These are phyloP conservation scores for Amphiura filiformis DNA, from an alignment of 35 echinoderm and acorn worm species.

Conservation along the genomic window DNA sequence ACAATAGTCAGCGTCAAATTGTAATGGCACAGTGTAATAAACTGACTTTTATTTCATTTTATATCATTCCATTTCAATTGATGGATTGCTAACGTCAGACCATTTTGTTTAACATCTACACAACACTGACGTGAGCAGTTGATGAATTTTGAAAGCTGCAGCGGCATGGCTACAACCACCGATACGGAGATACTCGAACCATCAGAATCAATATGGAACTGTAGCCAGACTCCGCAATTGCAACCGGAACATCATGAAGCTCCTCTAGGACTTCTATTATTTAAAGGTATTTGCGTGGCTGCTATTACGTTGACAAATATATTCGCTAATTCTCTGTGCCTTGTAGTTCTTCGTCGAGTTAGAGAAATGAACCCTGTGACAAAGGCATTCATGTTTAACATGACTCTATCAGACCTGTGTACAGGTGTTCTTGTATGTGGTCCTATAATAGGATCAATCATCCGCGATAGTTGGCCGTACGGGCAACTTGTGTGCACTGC, in stretches of 20 bases:
- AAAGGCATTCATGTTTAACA: not conserved
- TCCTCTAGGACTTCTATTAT: not conserved
- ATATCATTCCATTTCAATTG: no score
- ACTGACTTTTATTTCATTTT: no score
- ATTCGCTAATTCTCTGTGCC: slow-evolving; percentile 6
- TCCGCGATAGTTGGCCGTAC: not conserved
- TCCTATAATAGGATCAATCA: not conserved
- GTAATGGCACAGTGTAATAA: no score
- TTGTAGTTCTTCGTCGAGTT: slow-evolving; percentile 12
- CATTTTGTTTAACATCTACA: no score
- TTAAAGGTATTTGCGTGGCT: not conserved
- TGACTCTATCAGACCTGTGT: not conserved
- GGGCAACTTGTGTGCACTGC: not conserved
- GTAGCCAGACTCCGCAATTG: no score
- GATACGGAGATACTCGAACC: no score
- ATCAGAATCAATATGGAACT: no score
- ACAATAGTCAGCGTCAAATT: no score
- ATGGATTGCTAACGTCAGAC: no score
- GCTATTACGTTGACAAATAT: not conserved
- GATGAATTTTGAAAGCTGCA: no score
- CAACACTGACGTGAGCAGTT: no score
- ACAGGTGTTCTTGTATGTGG: not conserved
- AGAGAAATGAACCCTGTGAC: not conserved
- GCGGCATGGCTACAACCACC: no score
- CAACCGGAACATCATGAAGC: not conserved